A percentile compares a stretch with the other conserved stretches of the same genome.
Conservation (phyloP, 1,140 invertebrate species). For the Papilio aristodemus region DNA sequence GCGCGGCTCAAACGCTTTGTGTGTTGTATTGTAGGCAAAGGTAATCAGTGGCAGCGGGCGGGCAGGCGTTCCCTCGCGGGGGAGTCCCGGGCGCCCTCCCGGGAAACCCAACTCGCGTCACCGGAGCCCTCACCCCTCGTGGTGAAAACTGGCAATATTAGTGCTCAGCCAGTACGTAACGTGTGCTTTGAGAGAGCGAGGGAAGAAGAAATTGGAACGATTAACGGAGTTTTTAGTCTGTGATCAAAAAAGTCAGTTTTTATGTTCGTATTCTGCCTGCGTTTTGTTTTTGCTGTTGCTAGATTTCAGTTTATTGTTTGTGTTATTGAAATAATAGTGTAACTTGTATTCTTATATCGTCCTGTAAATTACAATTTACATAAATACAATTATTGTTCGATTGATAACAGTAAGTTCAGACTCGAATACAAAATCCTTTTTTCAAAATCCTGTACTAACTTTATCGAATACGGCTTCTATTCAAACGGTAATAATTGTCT, state of each 20-base stretch:
- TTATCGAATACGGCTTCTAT: neutral
- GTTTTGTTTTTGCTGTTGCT: neutral
- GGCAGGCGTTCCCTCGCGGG: constrained; percentile 6
- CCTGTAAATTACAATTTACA: too few relatives aligned
- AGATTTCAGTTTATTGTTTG: neutral
- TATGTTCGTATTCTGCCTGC: neutral
- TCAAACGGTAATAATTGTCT: neutral
- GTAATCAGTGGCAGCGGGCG: constrained; percentile 25
- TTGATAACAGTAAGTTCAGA: too few relatives aligned
- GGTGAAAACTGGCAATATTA: constrained; percentile 29
- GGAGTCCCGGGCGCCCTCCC: constrained; percentile 5
- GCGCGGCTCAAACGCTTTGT: constrained; percentile 28
- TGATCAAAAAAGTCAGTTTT: constrained; percentile 19
- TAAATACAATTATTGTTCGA: too few relatives aligned
- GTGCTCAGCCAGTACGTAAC: constrained; percentile 20
- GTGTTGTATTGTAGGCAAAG: constrained; percentile 19
- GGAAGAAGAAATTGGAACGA: constrained; percentile 2
- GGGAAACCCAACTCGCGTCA: constrained; percentile 30
- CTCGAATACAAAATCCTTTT: too few relatives aligned
- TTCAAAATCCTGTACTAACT: too few relatives aligned
- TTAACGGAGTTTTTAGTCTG: constrained; percentile 16
- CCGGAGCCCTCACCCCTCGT: neutral
- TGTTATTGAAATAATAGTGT: constrained; percentile 29
- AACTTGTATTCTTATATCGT: too few relatives aligned
- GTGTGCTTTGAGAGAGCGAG: constrained; percentile 14